These are phyloP conservation scores for Gymnorhina tibicen DNA, from an alignment of 2,113 vertebrate genomes.

Conservation along the genomic window DNA sequence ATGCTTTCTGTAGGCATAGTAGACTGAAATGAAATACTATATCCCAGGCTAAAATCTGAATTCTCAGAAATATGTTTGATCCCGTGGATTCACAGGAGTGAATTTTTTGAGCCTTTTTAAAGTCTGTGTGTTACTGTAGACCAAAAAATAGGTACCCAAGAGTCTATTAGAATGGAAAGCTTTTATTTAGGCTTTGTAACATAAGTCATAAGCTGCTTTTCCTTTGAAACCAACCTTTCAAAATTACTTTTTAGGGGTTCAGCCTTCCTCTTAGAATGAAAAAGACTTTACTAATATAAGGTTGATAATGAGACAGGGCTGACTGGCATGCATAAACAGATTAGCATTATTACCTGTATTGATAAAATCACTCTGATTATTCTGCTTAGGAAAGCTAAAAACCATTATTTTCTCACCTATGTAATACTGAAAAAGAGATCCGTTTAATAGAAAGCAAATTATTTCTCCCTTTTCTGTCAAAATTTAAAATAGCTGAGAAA, in stretches of 20 bases:
- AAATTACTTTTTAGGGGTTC: not conserved
- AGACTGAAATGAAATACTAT: not conserved
- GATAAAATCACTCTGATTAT: not conserved
- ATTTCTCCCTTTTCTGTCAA: not conserved
- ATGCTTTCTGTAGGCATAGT: not conserved
- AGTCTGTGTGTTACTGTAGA: not conserved
- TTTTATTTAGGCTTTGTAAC: not conserved
- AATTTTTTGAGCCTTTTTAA: not conserved
- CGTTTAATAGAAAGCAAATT: not conserved
- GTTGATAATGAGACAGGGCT: not conserved
- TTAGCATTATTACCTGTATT: not conserved
- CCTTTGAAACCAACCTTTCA: conserved; percentile 1
- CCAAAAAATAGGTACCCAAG: not conserved
- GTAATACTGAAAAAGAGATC: not conserved
- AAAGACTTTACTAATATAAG: not conserved
- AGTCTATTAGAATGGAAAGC: not conserved
- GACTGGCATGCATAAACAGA: not conserved
- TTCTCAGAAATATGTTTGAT: not conserved
- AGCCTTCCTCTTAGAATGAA: not conserved
- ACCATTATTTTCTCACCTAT: not conserved
- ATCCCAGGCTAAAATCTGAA: not conserved
- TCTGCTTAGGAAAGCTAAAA: not conserved
- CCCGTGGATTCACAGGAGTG: not conserved
- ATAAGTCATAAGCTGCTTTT: not conserved
- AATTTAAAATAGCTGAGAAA: not conserved